Conservation (phyloP, 37 sponge, comb jelly and placozoan genomes). For the Dysidea cf. avara region DNA sequence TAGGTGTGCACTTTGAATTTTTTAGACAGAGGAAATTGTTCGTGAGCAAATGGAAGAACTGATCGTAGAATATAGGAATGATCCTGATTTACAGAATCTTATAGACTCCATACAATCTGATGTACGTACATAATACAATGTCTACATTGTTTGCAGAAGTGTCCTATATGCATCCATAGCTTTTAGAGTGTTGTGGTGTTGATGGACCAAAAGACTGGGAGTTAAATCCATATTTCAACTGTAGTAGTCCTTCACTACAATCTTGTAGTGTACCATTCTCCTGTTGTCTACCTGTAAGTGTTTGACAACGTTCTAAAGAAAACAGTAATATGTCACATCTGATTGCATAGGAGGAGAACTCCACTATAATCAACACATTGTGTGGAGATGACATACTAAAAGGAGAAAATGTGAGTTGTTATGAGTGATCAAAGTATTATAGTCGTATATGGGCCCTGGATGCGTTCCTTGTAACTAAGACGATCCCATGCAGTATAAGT, state of each 20-base stretch:
- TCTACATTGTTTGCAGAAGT: background rate
- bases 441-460: too few species aligned
- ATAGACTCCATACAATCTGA: slow-evolving; percentile 64
- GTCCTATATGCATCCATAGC: slow-evolving; percentile 3
- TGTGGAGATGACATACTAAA: too few species aligned
- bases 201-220: slow-evolving; percentile 76
- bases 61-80: slow-evolving; percentile 64
- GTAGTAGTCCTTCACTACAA: too few species aligned
- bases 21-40: slow-evolving; percentile 18
- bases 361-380: too few species aligned
- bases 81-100: slow-evolving; percentile 58
- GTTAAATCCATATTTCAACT: slow-evolving; percentile 77
- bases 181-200: slow-evolving; percentile 63
- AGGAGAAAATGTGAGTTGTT: too few species aligned
- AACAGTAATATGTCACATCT: too few species aligned
- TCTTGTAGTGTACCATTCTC: slow-evolving; percentile 89
- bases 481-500: too few species aligned
- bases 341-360: too few species aligned
- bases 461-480: too few species aligned
- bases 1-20: background rate
- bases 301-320: too few species aligned
- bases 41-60: background rate
- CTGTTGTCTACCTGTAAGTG: slow-evolving; percentile 77
- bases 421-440: too few species aligned
- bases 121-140: too few species aligned